phyloP scores from a whole-genome alignment of 2,888 invertebrate species.

The Nemapogon koenigi region DNA sequence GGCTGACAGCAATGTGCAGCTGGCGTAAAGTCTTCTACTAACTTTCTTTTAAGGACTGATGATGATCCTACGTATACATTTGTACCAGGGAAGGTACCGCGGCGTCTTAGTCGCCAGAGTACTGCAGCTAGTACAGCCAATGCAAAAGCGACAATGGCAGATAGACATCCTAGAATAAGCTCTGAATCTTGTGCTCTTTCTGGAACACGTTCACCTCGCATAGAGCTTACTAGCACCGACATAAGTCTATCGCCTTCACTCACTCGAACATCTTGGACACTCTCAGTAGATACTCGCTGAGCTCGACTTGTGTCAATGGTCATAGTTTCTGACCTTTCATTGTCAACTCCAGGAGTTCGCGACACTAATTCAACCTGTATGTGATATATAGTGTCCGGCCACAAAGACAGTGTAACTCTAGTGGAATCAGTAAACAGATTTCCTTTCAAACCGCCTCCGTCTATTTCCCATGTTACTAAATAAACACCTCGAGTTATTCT shows the following conservation, averaged over 20 bases:
- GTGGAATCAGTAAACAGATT: conserved; percentile 83
- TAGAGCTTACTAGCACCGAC: conserved; percentile 69
- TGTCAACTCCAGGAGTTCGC: conserved; percentile 66
- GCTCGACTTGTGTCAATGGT: conserved; percentile 69
- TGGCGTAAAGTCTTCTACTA: conserved; percentile 66
- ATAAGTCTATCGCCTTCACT: conserved; percentile 65
- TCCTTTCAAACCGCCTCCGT: conserved; percentile 81
- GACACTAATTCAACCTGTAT: conserved; percentile 77
- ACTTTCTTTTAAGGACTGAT: conserved; percentile 65
- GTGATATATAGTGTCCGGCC: conserved; percentile 82
- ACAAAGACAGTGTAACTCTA: conserved; percentile 77
- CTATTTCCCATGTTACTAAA: conserved; percentile 84
- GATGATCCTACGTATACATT: conserved; percentile 69
- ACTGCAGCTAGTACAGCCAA: conserved; percentile 57
- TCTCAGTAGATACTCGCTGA: conserved; percentile 69
- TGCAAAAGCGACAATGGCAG: conserved; percentile 59
- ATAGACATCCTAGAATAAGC: conserved; percentile 64
- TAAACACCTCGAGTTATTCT: conserved; percentile 72
- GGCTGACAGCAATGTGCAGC: conserved; percentile 64
- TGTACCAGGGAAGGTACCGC: conserved; percentile 61
- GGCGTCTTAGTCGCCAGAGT: conserved; percentile 63
- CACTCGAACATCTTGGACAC: conserved; percentile 66
- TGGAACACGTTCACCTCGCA: conserved; percentile 63
- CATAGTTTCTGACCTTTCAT: conserved; percentile 70
- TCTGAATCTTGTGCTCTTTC: conserved; percentile 63